Conservation (phyloP, 1,140 invertebrate species). For the Idris sp. region DNA sequence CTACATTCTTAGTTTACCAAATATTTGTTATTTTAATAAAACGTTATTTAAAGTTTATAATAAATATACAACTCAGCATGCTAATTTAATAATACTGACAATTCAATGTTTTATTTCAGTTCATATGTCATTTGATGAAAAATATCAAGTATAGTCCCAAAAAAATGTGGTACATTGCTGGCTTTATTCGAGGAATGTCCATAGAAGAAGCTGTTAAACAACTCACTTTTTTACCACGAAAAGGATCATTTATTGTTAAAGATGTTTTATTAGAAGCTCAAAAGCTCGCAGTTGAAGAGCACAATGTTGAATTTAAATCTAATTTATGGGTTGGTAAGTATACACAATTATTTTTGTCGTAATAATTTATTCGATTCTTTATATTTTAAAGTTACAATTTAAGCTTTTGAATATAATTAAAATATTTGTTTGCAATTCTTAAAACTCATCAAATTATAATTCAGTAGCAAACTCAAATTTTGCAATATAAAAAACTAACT, state of each 20-base stretch:
- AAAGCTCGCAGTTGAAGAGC: conserved; percentile 89
- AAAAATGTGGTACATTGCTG: conserved; percentile 95
- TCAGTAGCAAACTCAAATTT: too few species aligned
- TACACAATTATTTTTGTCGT: background rate
- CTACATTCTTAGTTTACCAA: too few species aligned
- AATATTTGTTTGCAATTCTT: too few species aligned
- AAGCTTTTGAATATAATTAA: too few species aligned
- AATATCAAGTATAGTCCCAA: conserved; percentile 94
- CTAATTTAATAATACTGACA: too few species aligned
- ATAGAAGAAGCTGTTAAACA: conserved; percentile 96
- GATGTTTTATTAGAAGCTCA: conserved; percentile 93
- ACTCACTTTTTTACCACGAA: conserved; percentile 88
- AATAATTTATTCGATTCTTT: too few species aligned
- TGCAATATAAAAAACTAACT: too few species aligned
- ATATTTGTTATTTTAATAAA: too few species aligned
- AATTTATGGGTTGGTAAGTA: conserved; percentile 97
- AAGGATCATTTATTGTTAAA: conserved; percentile 89
- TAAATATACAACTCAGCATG: too few species aligned
- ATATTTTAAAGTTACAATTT: too few species aligned
- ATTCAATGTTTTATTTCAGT: conserved; percentile 81
- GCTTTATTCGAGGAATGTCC: conserved; percentile 91
- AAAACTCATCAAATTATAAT: too few species aligned
- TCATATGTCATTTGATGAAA: conserved; percentile 88
- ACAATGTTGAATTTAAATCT: conserved; percentile 96
- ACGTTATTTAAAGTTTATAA: too few species aligned